Base-by-base conservation (phyloP, 2,113 vertebrate genomes). In the Vidua macroura region DNA sequence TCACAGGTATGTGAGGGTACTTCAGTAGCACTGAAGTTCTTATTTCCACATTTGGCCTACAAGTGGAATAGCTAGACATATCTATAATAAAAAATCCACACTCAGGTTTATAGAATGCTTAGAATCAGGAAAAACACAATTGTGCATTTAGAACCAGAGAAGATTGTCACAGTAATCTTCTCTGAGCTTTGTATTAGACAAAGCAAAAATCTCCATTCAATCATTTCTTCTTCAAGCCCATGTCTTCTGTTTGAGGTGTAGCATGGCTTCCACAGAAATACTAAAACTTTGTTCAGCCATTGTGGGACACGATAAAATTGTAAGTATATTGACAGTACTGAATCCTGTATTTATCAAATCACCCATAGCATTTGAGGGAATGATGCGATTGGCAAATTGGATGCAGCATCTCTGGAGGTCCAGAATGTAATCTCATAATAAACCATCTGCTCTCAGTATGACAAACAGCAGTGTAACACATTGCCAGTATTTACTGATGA, bases 381-480 rank as follows among this genome's bases (percentile, higher is more conserved):
- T 64, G 46, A 84, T 76, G 43, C 49, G 17, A 53, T 14, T 77
- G 80, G 43, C 25, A 86, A 81, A 93, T 86, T 55, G 64, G 55
- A 75, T 33, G 80, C 16, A 41, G 24, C 41, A 82, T 88, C 52
- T 94, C 73, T 83, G 84, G 68, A 95, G n/a, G 74, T 94, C 62
- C 81, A 83, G 58, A 93, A 84, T 1, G 1, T 63, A 79, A 90
- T 55, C 60, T 92, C 49, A 48, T 68, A 83, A 94, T 49, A 94
- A 96, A 83, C 53, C 90, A 94, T 84, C 90, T 95, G 96, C 58
- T 95, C 60, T 59, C 69, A 82, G 39, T 43, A 80, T 74, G 91
- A 82, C 88, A 93, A 79, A 80, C 44, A 82, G 53, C 9, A 6
- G 56, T 37, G 24, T 51, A 94, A 74, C 73, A 77, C 53, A 55